phyloP scores from a whole-genome alignment of 2,797 vertebrate species.

The Novumbra hubbsi region DNA sequence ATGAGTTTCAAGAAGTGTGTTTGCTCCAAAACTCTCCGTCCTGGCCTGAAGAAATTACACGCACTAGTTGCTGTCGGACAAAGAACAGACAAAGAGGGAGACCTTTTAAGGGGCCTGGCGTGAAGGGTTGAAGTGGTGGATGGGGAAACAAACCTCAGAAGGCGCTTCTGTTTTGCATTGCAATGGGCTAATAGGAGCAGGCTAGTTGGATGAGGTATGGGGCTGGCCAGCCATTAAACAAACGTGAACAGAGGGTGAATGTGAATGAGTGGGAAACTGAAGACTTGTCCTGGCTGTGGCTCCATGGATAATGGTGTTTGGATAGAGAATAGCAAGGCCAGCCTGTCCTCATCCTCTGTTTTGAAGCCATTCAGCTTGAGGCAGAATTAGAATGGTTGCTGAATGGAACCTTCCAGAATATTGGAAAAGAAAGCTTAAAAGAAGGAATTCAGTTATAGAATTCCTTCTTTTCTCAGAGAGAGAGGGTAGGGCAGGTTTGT shows the following conservation, averaged over 20 bases:
- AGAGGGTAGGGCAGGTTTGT: constrained; percentile 62
- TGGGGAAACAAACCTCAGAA: constrained; percentile 7
- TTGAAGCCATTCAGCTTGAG: constrained; percentile 66
- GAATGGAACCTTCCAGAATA: constrained; percentile 70
- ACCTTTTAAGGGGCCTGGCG: constrained; percentile 48
- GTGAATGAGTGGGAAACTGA: constrained; percentile 59
- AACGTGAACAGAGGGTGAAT: constrained; percentile 7
- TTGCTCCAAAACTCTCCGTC: constrained; percentile 55
- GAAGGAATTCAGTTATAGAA: constrained; percentile 65
- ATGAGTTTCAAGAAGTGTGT: constrained; percentile 56
- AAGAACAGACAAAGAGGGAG: constrained; percentile 55
- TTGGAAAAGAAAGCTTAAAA: constrained; percentile 41
- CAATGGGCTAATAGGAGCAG: constrained; percentile 63
- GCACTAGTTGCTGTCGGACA: constrained; percentile 69
- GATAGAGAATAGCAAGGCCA: constrained; percentile 61
- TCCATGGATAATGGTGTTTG: constrained; percentile 76
- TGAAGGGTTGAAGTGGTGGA: constrained; percentile 18
- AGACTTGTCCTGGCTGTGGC: constrained; percentile 21
- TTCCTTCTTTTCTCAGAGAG: constrained; percentile 42
- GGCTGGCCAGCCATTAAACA: constrained; percentile 63
- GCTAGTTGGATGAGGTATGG: constrained; percentile 63
- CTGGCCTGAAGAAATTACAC: constrained; percentile 65
- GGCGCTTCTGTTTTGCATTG: constrained; percentile 75
- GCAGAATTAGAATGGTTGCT: constrained; percentile 58
- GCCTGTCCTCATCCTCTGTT: constrained; percentile 68